Evolutionary conservation across 2,113 vertebrate genomes (phyloP).

Genomic region (Agapornis roseicollis): DNA sequence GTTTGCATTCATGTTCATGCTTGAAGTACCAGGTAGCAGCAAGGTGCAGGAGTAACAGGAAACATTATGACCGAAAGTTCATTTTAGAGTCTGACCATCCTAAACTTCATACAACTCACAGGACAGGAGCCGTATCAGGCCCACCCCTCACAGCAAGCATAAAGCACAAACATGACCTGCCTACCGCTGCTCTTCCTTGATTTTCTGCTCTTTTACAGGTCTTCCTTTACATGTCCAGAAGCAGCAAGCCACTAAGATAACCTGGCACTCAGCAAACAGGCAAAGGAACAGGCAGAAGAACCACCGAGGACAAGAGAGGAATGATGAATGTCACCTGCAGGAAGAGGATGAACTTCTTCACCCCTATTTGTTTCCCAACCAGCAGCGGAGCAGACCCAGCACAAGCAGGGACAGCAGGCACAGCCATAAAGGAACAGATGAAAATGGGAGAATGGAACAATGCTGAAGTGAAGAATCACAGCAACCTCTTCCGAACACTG

Average conservation of each 20-base stretch:
- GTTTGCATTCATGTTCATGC: neutral
- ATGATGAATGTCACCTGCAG: neutral
- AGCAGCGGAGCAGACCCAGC: neutral
- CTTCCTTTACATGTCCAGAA: neutral
- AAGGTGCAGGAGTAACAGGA: neutral
- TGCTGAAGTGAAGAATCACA: neutral
- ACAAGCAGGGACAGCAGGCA: neutral
- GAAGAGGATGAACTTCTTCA: neutral
- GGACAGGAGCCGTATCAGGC: accelerated
- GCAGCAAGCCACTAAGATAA: neutral
- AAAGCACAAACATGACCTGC: neutral
- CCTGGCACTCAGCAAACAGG: neutral
- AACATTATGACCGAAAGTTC: accelerated
- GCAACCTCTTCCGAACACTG: neutral
- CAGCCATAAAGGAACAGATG: neutral
- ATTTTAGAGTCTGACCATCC: accelerated
- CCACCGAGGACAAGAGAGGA: neutral
- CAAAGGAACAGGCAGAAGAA: neutral
- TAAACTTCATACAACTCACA: no score
- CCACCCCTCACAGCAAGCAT: neutral
- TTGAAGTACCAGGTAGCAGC: neutral
- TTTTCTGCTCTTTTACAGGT: neutral
- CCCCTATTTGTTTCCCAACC: neutral
- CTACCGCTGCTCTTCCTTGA: neutral
- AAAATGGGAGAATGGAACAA: neutral